Percentiles rank a stretch among this genome's conserved stretches.
Evolutionary conservation across 2,113 vertebrate genomes (phyloP).

Genomic region (Vulpes ferrilata): DNA sequence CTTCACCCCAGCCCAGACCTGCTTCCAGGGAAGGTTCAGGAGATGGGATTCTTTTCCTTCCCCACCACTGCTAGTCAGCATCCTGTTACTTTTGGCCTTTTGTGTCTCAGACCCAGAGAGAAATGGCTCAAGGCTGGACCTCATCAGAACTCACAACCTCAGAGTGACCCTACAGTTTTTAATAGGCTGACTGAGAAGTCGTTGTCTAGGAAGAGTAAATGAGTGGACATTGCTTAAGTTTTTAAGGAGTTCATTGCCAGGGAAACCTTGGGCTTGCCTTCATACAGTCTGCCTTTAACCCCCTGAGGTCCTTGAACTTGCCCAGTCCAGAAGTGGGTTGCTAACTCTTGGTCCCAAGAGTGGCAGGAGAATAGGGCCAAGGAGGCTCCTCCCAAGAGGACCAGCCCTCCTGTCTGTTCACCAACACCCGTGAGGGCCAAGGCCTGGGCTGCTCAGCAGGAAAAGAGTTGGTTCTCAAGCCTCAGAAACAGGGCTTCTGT

Average conservation of each 20-base stretch:
- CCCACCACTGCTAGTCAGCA: fast-evolving
- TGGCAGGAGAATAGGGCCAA: too few species aligned
- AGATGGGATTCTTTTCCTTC: not conserved
- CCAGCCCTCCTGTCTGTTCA: fast-evolving
- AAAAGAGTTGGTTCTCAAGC: not conserved
- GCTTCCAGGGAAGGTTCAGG: not conserved
- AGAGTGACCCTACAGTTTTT: not conserved
- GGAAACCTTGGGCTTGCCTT: not conserved
- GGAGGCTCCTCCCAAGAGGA: not conserved
- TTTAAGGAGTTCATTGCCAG: conserved; percentile 5
- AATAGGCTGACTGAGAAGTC: not conserved
- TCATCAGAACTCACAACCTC: not conserved
- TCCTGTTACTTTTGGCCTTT: not conserved
- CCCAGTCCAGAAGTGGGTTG: not conserved
- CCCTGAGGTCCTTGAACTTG: not conserved
- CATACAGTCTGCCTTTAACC: not conserved
- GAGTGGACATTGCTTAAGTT: not conserved
- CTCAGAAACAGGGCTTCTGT: not conserved
- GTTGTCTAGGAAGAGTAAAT: not conserved
- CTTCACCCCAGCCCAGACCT: too few species aligned
- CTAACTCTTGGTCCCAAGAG: not conserved
- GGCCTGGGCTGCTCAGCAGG: not conserved
- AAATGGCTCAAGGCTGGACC: not conserved
- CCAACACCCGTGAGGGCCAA: not conserved
- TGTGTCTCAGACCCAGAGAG: not conserved